A percentile compares a stretch with the other conserved stretches of the same genome.
phyloP scores from a whole-genome alignment of 2,797 vertebrate species.

The Spondyliosoma cantharus region DNA sequence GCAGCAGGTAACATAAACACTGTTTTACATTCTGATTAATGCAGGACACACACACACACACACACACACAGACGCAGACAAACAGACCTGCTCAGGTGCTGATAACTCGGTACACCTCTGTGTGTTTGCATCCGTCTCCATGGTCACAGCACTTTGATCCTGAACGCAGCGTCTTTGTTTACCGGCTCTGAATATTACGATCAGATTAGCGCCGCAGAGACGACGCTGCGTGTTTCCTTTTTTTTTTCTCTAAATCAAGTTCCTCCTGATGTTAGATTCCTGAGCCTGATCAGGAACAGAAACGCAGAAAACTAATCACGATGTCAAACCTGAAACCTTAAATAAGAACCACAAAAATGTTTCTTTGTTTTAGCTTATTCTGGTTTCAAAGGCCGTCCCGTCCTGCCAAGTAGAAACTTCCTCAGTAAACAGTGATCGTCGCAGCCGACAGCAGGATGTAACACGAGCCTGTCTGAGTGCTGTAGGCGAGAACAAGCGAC shows the following conservation, averaged over 20 bases:
- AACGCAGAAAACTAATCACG: neutral
- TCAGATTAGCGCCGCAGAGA: neutral
- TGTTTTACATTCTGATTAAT: neutral
- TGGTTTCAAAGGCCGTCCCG: conserved; percentile 27
- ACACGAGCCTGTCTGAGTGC: conserved; percentile 30
- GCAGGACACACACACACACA: neutral
- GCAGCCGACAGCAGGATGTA: conserved; percentile 39
- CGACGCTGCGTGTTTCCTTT: neutral
- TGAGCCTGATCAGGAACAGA: neutral
- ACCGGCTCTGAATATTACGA: neutral
- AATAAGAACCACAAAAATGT: conserved; percentile 10
- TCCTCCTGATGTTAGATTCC: neutral
- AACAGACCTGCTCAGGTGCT: conserved; percentile 20
- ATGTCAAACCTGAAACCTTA: conserved; percentile 8
- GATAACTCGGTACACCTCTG: conserved; percentile 4
- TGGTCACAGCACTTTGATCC: conserved; percentile 19
- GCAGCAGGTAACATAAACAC: neutral
- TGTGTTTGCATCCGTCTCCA: conserved; percentile 35
- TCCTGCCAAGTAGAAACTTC: conserved; percentile 35
- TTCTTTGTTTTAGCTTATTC: neutral
- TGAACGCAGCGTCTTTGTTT: conserved; percentile 7
- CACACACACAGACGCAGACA: neutral
- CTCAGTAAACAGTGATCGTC: conserved; percentile 30
- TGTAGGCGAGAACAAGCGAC: conserved; percentile 38
- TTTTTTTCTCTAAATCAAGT: neutral